Evolutionary conservation across 2,113 vertebrate genomes (phyloP), one percentile per base, ranked within the genome.

Genomic region (Tamias sibiricus): DNA sequence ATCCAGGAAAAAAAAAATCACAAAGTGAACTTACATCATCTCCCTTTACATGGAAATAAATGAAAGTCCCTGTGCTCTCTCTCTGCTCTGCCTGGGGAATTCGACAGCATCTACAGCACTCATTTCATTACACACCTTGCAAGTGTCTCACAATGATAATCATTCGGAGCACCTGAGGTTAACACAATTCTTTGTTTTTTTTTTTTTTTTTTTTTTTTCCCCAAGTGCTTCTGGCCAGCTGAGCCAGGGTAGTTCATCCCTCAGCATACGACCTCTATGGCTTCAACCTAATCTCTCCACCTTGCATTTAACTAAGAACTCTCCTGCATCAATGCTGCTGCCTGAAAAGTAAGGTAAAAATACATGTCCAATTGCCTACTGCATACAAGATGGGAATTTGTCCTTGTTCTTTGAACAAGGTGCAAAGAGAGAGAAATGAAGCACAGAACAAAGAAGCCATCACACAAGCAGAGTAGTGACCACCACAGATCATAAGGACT

Each of bases 11-110:
- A 68, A 0, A 87, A 94, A 92, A 68, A 0, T 2, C 8, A 69
- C 44, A 85, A 84, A 87, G n/a, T 87, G 16, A 97, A 8, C 24
- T 54, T 80, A 13, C 44, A 57, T 79, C 76, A 88, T 93, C 28
- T 93, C 19, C 75, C 57, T 91, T 96, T 93, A 91, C n/a, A 40
- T 69, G 11, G 44, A 57, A 97, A 95, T 90, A 96, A 64, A 92
- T 84, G 19, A 72, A 42, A 97, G 94, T 90, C 76, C 75, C 87
- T 86, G 59, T 54, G 4, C 40, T 95, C 75, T 35, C 75, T 35
- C 35, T 91, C 3, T 54, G 35, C 77, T 96, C 79, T 95, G 83
- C 62, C 76, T 96, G n/a, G 35, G 76, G 83, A 97, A 97, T n/a
- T 81, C 42, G 32, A 88, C n/a, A 62, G 44, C 75, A 80, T 76